A percentile compares a stretch with the other conserved stretches of the same genome.
These are phyloP conservation scores for Chelidonichthys spinosus DNA, from an alignment of 2,797 vertebrate genomes.

Conservation along the genomic window DNA sequence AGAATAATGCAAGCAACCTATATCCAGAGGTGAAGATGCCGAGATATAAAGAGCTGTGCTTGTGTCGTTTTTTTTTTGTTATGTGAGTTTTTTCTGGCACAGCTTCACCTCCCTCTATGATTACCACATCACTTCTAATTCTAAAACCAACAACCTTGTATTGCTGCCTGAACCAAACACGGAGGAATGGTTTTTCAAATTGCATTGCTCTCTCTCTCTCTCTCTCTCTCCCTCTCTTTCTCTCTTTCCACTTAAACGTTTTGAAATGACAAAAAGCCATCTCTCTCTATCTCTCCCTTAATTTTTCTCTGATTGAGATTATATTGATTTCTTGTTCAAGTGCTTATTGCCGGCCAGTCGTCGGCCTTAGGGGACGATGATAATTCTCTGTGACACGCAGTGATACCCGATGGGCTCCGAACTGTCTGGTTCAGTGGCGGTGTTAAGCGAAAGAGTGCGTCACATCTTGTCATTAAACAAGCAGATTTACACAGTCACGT, in stretches of 20 bases:
- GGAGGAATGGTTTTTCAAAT: constrained; percentile 51
- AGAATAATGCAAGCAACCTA: neutral
- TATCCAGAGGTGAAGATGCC: neutral
- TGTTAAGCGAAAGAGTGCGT: constrained; percentile 64
- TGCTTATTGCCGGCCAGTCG: constrained; percentile 76
- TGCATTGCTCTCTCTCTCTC: constrained; percentile 18
- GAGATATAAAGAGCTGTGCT: neutral
- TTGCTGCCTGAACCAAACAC: constrained; percentile 18
- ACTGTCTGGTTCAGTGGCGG: constrained; percentile 67
- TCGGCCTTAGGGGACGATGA: constrained; percentile 73
- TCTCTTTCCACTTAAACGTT: constrained; percentile 46
- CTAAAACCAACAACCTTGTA: constrained; percentile 34
- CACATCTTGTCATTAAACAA: constrained; percentile 59
- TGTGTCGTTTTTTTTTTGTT: constrained; percentile 24
- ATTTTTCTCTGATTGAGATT: constrained; percentile 74
- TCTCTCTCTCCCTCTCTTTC: neutral
- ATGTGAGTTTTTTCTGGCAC: constrained; percentile 3
- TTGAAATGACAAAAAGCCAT: constrained; percentile 59
- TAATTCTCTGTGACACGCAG: constrained; percentile 78
- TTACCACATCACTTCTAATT: constrained; percentile 53
- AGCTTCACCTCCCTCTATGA: constrained; percentile 27
- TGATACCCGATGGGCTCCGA: constrained; percentile 69
- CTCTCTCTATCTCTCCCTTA: constrained; percentile 36
- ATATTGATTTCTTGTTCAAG: constrained; percentile 83
- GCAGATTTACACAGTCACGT: constrained; percentile 50